Base-by-base conservation (phyloP, 1,140 invertebrate species). In the Drosophila nigromelanica region DNA sequence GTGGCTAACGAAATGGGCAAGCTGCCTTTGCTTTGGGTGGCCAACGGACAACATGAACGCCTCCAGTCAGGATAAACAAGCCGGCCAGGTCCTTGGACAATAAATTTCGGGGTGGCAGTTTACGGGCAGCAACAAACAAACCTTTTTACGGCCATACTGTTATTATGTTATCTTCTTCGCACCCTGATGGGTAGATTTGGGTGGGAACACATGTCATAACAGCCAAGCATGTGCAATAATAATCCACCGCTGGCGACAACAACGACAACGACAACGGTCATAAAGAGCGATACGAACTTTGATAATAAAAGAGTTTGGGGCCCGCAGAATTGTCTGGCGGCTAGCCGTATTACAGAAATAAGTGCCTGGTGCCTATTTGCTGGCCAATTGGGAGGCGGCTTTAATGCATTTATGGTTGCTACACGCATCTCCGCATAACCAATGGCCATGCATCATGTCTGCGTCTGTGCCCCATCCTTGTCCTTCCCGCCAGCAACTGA, bases 81-180 rank as follows among this genome's bases (percentile, higher is more conserved):
- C 42, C 33, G 15, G 15, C 39, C 39, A 61, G 52, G 45, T 62
- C 73, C 33, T 33, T 60, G 47, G 27, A 52, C 72, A 78, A 78
- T 78, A 82, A 82, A 76, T 72, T 72, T 55, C 62, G 54, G 66
- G 66, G 30, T 33, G 42, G 60, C 63, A 55, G 70, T 66, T 70
- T 48, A 56, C 47, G 42, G 21, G 35, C 10, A 68, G 72, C 75
- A 85, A 83, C 75, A 85, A 83, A 67, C 60, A 79, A 76, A 79
- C 76, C 80, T 74, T 83, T 77, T 83, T 83, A 83, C 79, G 80
- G 48, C 51, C 67, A 45, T 64, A 54, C 50, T 63, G 80, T 76
- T 83, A 83, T 83, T 85, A 70, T 80, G 73, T 70, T 83, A 76
- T 83, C 79, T 83, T 43, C 43, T 50, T 60, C 39, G 45, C 56